These are phyloP conservation scores for Calidris pugnax DNA, from an alignment of 2,113 vertebrate species.

Conservation along the genomic window DNA sequence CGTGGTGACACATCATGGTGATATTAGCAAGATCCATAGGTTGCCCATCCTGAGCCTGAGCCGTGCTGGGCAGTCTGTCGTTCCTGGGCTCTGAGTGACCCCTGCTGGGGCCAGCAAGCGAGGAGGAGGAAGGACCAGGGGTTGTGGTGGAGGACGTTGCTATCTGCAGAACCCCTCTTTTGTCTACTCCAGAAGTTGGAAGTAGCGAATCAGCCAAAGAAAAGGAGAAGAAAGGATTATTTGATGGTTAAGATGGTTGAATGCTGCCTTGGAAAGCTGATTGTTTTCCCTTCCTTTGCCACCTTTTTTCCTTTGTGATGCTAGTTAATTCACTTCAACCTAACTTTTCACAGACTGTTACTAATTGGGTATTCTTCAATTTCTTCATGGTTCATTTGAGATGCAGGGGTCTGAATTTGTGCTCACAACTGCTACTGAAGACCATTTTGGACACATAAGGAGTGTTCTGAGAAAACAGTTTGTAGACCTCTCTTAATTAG, in stretches of 20 bases:
- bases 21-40: fast-evolving
- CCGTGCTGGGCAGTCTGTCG: not conserved
- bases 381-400: constrained; percentile 66
- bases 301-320: constrained; percentile 59
- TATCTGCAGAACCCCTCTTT: constrained; percentile 8
- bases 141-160: not conserved
- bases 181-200: constrained; percentile 16
- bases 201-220: constrained; percentile 19
- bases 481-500: constrained; percentile 52
- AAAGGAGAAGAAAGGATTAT: constrained; percentile 56
- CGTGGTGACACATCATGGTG: not conserved
- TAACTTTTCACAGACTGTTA: constrained; percentile 70
- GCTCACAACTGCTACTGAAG: constrained; percentile 39
- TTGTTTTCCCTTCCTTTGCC: constrained; percentile 60
- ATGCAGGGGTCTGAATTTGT: constrained; percentile 55
- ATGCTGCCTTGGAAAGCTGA: constrained; percentile 38
- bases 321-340: constrained; percentile 61
- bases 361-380: constrained; percentile 69
- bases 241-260: constrained; percentile 46
- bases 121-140: constrained; percentile 28
- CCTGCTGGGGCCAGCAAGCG: constrained; percentile 55
- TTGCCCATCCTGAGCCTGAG: not conserved
- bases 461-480: constrained; percentile 42
- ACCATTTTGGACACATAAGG: constrained; percentile 52
- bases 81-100: constrained; percentile 67